Base-by-base conservation (phyloP, 2,113 vertebrate genomes). In the Aphelocoma coerulescens region DNA sequence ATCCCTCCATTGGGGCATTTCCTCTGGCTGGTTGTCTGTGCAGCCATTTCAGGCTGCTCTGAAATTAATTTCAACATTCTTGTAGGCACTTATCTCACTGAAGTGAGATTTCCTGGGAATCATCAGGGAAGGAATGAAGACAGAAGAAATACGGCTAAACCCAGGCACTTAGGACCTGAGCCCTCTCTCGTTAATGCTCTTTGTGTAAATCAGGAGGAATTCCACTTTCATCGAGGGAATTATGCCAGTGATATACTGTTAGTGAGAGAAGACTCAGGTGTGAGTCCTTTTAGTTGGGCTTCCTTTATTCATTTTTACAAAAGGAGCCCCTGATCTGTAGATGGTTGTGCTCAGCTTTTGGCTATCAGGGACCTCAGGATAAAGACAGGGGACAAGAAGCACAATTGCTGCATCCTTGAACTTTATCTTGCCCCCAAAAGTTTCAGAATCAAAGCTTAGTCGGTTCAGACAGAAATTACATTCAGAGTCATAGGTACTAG, bases 31-130 rank as follows among this genome's bases (percentile, higher is more conserved):
- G 33, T 95, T 88, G 73, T 84, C 94, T 90, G 58, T 13, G 1
- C 15, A 2, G 74, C 67, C 54, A 81, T 78, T 96, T 92, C 84
- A 80, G 67, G 44, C 95, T 89, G n/a, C 61, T 85, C 67, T 71
- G 88, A 95, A 95, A 96, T 86, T 85, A 89, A 94, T 90, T 95
- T 91, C 85, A 88, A 67, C 76, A 88, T 95, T 93, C 92, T 80
- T 95, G 63, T 81, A 92, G 75, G 52, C 39, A 67, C 80, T 95
- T 83, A 74, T 94, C 90, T 96, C 96, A 91, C 93, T 61, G 9
- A 96, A 93, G 67, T 94, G 75, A 96, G 95, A 71, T 96, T 97
- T 97, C 93, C 95, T 86, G 93, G 77, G 84, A 91, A 95, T 95
- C 35, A 2, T 75, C 23, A 11, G 58, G 90, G 75, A 88, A 94